Base-by-base conservation (phyloP, 2,113 vertebrate species). In the Pelmatolapia mariae region DNA sequence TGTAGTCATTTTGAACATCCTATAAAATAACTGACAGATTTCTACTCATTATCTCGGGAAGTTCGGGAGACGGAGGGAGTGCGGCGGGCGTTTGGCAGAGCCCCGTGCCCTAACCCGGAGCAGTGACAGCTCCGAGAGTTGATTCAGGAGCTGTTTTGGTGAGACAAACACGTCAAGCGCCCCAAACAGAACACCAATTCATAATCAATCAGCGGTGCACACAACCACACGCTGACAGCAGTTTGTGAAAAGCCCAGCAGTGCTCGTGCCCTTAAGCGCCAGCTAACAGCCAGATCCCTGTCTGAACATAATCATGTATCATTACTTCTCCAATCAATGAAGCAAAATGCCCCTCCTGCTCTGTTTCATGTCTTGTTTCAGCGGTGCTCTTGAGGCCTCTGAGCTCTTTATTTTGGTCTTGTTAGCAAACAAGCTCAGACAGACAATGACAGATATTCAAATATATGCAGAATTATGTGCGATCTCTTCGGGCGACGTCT, bases 291-390 rank as follows among this genome's bases (percentile, higher is more conserved):
- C 88, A 85, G 88, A 87, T 81, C 82, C 47, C 86, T 29, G 89
- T 89, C 92, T 87, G 43, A 90, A 82, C 82, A 86, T 81, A 88
- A 94, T 91, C 89, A 88, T 47, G 86, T 87, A 89, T 90, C 87
- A 93, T 94, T 93, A 94, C 89, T 86, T 73, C 90, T 61, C 68
- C 88, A 89, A 87, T 90, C 88, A 91, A 92, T 86, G 91, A 79
- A 84, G 88, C 85, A 68, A 83, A 93, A 85, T 78, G 53, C 89
- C 89, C 81, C 86, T 82, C 87, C 87, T 38, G 88, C 89, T 88
- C 63, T 82, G 54, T 84, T 85, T 83, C 80, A 68, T 66, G 68
- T 88, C n/a, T 80, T 8, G 22, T 87, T 88, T 86, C 63, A 56
- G 38, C 8, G 0, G 68, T 15, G 84, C 82, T 83, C 24, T 3